Evolutionary conservation across 1,140 invertebrate genomes (phyloP).

Genomic region (Drosophila lini): DNA sequence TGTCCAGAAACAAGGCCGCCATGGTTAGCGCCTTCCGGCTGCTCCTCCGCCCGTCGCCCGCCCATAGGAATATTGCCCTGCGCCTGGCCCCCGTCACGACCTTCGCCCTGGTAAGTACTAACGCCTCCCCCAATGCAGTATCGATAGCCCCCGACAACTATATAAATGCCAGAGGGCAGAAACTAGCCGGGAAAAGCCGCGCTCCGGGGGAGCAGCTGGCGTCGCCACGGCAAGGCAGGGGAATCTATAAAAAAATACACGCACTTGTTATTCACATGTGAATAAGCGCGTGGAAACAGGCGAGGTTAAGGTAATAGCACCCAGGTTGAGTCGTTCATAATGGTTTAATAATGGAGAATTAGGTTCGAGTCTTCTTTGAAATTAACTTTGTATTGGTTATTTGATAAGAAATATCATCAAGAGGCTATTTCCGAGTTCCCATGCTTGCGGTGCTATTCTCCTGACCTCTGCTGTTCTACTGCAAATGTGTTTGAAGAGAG

Average conservation of each 20-base stretch:
- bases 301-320: not conserved
- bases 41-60: conserved; percentile 58
- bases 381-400: no score
- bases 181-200: conserved; percentile 22
- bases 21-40: conserved; percentile 68
- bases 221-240: conserved; percentile 1
- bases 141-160: not conserved
- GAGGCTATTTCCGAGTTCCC: no score
- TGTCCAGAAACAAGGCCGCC: conserved; percentile 68
- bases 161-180: conserved; percentile 8
- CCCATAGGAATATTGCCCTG: conserved; percentile 43
- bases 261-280: conserved; percentile 52
- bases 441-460: not conserved
- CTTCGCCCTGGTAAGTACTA: conserved; percentile 63
- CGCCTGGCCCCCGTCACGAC: conserved; percentile 63
- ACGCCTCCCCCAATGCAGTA: not conserved
- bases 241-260: conserved; percentile 68
- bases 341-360: no score
- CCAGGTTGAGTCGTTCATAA: not conserved
- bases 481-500: conserved; percentile 12
- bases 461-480: conserved; percentile 4
- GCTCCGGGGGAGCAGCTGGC: conserved; percentile 59
- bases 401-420: no score
- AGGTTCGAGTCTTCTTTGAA: no score
- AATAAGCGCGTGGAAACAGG: conserved; percentile 15